A percentile compares a stretch with the other conserved stretches of the same genome.
These are phyloP conservation scores for Aurelia aurita complex sp. Pacific DNA, from an alignment of 30 jellyfish, hydroid and myxozoan species.

Conservation along the genomic window DNA sequence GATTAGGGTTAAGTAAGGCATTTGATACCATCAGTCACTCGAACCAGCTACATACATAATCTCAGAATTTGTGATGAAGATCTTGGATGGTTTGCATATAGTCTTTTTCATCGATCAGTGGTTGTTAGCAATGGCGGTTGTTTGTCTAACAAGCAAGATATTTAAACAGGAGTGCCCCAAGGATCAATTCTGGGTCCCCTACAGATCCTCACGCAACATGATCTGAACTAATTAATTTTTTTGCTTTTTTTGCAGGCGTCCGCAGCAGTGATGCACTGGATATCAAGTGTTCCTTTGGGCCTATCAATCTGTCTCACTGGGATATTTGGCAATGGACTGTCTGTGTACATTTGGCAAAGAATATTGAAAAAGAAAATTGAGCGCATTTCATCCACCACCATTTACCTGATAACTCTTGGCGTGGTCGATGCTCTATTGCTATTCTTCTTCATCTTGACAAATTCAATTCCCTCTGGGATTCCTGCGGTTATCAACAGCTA, in stretches of 20 bases:
- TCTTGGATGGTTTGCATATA: too few species aligned
- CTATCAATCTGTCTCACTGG: constrained; percentile 58
- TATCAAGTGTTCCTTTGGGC: constrained; percentile 80
- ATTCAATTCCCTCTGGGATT: constrained; percentile 46
- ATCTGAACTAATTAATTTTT: too few species aligned
- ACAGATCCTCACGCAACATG: too few species aligned
- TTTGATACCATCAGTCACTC: too few species aligned
- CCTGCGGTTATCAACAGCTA: constrained; percentile 40
- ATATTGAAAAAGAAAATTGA: constrained; percentile 44
- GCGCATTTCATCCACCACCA: constrained; percentile 54
- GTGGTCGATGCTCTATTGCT: constrained; percentile 59
- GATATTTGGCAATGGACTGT: constrained; percentile 63
- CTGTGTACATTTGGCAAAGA: constrained; percentile 69
- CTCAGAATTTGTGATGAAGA: too few species aligned
- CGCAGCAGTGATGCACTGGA: constrained; percentile 69
- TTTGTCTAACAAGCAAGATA: too few species aligned
- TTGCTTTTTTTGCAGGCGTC: constrained; percentile 17
- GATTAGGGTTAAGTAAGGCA: too few species aligned
- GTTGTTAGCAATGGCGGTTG: too few species aligned
- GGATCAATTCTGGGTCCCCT: too few species aligned
- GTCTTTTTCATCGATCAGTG: too few species aligned
- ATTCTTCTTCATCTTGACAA: constrained; percentile 66
- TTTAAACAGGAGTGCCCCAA: too few species aligned
- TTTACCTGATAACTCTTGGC: constrained; percentile 66
- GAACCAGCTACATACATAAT: too few species aligned